Base-by-base conservation (phyloP, 2,888 invertebrate species). In the Agrilus cyanescens region DNA sequence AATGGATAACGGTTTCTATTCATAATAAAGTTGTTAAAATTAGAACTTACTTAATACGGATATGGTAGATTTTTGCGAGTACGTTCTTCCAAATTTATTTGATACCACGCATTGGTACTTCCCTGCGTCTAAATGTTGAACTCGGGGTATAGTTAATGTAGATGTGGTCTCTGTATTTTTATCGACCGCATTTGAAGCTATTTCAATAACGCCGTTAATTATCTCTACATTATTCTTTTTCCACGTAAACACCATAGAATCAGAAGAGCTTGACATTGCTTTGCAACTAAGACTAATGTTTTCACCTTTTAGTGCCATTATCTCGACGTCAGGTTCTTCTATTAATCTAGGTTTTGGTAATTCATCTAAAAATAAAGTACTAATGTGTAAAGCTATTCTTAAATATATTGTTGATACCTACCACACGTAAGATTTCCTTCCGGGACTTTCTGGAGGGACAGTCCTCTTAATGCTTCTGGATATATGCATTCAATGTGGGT, bases 41-140 rank as follows among this genome's bases (percentile, higher is more conserved):
- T 4, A 16, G 15, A 16, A 62, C 73, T 68, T 67, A 82, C 82
- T 84, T 49, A 87, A 80, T 53, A 95, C 91, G 40, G 83, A 84
- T 43, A 95, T 80, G 60, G 80, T 81, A 10, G 90, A 86, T 63
- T 85, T 87, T 42, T 78, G 73, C 1, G 94, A 94, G 65, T 91
- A 94, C 4, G 86, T 85, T 6, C 86, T 83, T 5, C 94, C 95
- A 69, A 84, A 91, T 50, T 76, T 78, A 62, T 95, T 95, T 12
- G 83, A 80, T 8, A 90, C 88, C 49, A 91, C 80, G 70, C 96
- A 96, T 65, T 96, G 94, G 66, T 95, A 96, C 62, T 78, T 79
- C 1, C 94, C 95, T 46, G 85, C 84, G 64, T 90, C 82, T 33
- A 76, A 73, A 66, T 88, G 81, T 40, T 82, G 80, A 1, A 93